Percentiles rank a stretch among this genome's conserved stretches.
Evolutionary conservation across 2,888 invertebrate species (phyloP).

Genomic region (Antheraea assamensis): DNA sequence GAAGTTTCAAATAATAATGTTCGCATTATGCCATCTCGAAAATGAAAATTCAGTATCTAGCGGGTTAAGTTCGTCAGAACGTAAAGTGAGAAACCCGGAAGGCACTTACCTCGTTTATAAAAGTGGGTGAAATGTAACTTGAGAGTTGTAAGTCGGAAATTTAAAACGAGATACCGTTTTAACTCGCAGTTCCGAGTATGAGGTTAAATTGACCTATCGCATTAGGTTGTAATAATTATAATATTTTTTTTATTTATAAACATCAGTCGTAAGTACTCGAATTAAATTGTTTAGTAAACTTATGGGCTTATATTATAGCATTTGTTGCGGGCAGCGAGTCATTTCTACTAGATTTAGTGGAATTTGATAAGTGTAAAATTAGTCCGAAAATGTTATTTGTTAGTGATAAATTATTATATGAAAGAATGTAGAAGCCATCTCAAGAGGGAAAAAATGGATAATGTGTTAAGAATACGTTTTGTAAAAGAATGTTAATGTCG

Average conservation of each 20-base stretch:
- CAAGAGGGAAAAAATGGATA: too few relatives aligned
- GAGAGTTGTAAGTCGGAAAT: neutral
- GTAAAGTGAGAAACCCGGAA: neutral
- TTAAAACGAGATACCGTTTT: neutral
- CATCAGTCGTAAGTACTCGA: neutral
- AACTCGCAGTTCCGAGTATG: neutral
- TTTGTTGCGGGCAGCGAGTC: neutral
- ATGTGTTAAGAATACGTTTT: too few relatives aligned
- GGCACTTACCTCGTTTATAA: constrained; percentile 6
- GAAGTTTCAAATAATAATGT: neutral
- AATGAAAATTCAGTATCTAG: constrained; percentile 20
- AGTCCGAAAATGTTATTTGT: too few relatives aligned
- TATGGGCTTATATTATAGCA: neutral
- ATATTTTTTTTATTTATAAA: neutral
- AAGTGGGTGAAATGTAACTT: constrained; percentile 3
- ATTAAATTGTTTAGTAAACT: neutral
- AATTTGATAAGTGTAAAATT: too few relatives aligned
- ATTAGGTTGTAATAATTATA: neutral
- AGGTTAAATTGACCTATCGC: neutral
- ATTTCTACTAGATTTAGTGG: neutral
- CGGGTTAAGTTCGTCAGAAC: neutral
- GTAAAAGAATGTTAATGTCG: too few relatives aligned
- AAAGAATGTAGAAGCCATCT: too few relatives aligned
- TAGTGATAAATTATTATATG: too few relatives aligned
- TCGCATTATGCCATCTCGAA: neutral